Evolutionary conservation across 2,797 vertebrate species (phyloP).

Genomic region (Sebastolobus alascanus): DNA sequence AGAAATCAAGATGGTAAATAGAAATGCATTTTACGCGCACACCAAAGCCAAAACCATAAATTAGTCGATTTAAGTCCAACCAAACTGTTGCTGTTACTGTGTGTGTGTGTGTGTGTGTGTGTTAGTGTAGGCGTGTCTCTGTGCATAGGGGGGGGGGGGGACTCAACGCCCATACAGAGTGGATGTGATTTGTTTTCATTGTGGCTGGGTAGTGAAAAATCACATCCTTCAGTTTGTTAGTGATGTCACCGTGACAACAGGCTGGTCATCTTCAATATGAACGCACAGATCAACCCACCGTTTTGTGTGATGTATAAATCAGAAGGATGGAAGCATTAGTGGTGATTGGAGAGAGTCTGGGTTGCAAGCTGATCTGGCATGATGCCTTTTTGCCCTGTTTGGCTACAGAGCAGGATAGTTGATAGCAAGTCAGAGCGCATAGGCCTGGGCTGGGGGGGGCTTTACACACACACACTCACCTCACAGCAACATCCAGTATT

Average conservation of each 20-base stretch:
- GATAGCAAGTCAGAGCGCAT: slow-evolving; percentile 1
- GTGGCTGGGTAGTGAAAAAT: slow-evolving; percentile 48
- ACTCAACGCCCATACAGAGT: slow-evolving; percentile 22
- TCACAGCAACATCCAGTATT: not conserved
- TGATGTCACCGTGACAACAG: not conserved
- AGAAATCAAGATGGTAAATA: not conserved
- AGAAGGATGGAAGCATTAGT: not conserved
- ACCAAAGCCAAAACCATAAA: not conserved
- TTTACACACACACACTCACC: slow-evolving; percentile 22
- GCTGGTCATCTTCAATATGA: not conserved
- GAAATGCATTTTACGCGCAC: not conserved
- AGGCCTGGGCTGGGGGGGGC: not conserved
- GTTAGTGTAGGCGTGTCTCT: slow-evolving; percentile 35
- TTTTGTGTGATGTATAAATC: not conserved
- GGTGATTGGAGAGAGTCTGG: not conserved
- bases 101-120: slow-evolving; percentile 41
- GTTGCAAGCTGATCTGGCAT: slow-evolving; percentile 28
- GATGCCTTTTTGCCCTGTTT: slow-evolving; percentile 23
- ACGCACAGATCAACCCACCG: not conserved
- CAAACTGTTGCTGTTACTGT: slow-evolving; percentile 65
- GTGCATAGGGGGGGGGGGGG: slow-evolving; percentile 13
- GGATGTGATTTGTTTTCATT: slow-evolving; percentile 47
- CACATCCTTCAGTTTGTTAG: slow-evolving; percentile 14
- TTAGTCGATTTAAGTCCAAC: not conserved
- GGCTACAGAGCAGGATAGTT: slow-evolving; percentile 21